Base-by-base conservation (phyloP, 2,797 vertebrate genomes). In the Silurus aristotelis region DNA sequence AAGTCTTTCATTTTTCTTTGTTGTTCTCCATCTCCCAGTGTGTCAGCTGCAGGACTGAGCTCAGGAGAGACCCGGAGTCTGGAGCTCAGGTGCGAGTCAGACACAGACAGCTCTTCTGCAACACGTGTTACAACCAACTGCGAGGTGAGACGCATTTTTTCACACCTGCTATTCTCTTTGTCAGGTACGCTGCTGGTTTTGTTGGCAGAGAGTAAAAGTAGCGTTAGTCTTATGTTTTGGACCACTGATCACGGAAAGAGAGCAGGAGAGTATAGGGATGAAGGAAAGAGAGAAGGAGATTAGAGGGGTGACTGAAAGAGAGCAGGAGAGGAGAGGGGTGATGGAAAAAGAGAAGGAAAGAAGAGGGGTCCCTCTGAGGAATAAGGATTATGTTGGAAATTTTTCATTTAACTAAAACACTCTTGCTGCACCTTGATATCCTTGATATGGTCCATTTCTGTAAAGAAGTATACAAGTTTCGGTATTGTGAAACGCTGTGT, bases 81-180 rank as follows among this genome's bases (percentile, higher is more conserved):
- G 95, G 96, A 94, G 95, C 96, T 58, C 96, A 97, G 95, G 96
- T 98, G 90, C 92, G 95, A 90, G 96, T 99, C 94, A 89, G 94
- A 93, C 95, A 96, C 92, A 80, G 93, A 89, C 95, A 96, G 83
- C 96, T 97, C 84, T 96, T 95, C 95, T 98, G 98, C 92, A 95
- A 97, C 17, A 88, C 92, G 94, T 98, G 97, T 95, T 96, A 97
- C 96, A 90, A 96, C 95, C 93, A 95, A 93, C 93, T 96, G 93
- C 94, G 96, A 96, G 96, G 97, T 97, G 96, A 94, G 93, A 90
- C 84, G 43, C 52, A 66, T 25, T 19, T 64, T 14, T 38, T 38
- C 58, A 46, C 60, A 9, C 38, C 22, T 5, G 1, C 9, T 67
- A 0, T 52, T 31, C 60, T 66, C 17, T 25, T 0, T 31, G 55